Evolutionary conservation across 2,888 invertebrate genomes (phyloP).

Genomic region (Nemurella pictetii): DNA sequence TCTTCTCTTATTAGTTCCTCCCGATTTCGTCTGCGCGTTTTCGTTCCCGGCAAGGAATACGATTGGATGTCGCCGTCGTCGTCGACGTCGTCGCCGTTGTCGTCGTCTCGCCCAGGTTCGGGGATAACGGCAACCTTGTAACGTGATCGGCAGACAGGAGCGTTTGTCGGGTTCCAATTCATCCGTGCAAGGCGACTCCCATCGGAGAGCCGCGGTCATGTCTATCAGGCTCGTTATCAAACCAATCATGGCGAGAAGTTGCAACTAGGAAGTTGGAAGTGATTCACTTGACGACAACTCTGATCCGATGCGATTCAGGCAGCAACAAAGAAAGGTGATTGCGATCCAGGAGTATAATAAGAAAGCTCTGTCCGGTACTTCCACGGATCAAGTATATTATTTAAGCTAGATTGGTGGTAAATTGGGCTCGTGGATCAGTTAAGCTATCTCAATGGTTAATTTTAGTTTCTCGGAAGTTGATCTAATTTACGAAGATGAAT

Average conservation of each 20-base stretch:
- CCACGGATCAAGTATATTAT: no score
- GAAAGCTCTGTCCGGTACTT: no score
- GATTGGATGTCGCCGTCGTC: conserved; percentile 18
- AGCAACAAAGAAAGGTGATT: not conserved
- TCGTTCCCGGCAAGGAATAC: not conserved
- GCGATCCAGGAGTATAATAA: no score
- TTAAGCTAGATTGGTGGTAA: no score
- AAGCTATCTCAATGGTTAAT: no score
- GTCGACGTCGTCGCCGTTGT: not conserved
- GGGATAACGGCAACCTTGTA: not conserved
- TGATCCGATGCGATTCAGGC: not conserved
- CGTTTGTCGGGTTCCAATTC: not conserved
- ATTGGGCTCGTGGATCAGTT: no score
- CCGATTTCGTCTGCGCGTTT: conserved; percentile 27
- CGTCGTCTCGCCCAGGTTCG: not conserved
- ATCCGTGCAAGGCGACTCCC: not conserved
- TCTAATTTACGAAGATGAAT: no score
- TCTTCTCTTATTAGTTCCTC: conserved; percentile 30
- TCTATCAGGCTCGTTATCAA: not conserved
- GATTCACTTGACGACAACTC: not conserved
- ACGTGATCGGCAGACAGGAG: conserved; percentile 24
- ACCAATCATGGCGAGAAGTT: not conserved
- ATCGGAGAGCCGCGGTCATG: not conserved
- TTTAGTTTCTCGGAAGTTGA: no score
- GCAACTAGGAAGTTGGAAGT: not conserved